Evolutionary conservation across 2,888 invertebrate species (phyloP).

Genomic region (Axea sp.): DNA sequence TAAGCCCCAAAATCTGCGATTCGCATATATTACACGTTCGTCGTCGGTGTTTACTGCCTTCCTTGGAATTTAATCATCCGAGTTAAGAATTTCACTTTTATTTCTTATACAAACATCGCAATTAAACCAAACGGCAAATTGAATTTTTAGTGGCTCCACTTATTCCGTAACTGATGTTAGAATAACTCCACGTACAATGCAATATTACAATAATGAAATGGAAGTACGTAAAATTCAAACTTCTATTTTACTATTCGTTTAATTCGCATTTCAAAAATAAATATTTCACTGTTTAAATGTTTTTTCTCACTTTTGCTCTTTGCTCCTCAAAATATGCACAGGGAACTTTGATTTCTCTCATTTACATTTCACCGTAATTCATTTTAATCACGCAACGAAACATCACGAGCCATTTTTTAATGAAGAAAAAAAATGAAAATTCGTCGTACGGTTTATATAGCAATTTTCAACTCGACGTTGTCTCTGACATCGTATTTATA

Average conservation of each 20-base stretch:
- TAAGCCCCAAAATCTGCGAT: slow-evolving; percentile 60
- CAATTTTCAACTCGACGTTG: no score
- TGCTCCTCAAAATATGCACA: slow-evolving; percentile 3
- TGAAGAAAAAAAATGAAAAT: no score
- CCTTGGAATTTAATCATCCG: slow-evolving; percentile 41
- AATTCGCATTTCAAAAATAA: slow-evolving; percentile 1
- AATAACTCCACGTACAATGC: slow-evolving; percentile 3
- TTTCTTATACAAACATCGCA: neutral
- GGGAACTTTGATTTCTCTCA: slow-evolving; percentile 27
- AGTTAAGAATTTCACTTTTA: slow-evolving; percentile 40
- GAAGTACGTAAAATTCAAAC: slow-evolving; percentile 3
- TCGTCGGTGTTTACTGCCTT: slow-evolving; percentile 34
- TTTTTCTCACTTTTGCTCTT: neutral
- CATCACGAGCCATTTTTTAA: no score
- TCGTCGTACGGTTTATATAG: no score
- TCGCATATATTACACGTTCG: slow-evolving; percentile 38
- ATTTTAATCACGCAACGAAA: no score
- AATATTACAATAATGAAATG: slow-evolving; percentile 19
- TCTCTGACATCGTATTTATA: no score
- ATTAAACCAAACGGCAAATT: slow-evolving; percentile 26
- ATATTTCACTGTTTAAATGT: no score
- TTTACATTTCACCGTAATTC: no score
- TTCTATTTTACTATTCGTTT: slow-evolving; percentile 3
- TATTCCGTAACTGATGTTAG: neutral
- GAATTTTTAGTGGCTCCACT: slow-evolving; percentile 12